These are phyloP conservation scores for Diploptera punctata DNA, from an alignment of 2,888 invertebrate species.

Conservation along the genomic window DNA sequence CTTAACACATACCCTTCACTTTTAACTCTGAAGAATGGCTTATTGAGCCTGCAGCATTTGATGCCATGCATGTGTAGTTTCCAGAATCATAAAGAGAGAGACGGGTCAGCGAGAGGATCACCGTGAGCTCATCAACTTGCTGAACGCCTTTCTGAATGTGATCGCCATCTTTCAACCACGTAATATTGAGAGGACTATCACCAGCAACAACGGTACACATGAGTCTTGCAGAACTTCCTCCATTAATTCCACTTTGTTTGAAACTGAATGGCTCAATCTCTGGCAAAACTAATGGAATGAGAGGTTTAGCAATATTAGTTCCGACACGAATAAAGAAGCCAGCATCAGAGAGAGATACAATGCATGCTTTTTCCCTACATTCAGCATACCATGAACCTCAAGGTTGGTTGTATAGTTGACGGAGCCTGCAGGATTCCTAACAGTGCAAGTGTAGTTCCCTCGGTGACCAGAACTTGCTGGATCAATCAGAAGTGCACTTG, in stretches of 20 bases:
- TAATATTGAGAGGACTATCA: slow-evolving; percentile 50
- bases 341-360: neutral
- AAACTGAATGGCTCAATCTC: slow-evolving; percentile 62
- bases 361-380: neutral
- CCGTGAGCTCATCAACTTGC: slow-evolving; percentile 56
- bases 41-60: slow-evolving; percentile 63
- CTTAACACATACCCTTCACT: slow-evolving; percentile 55
- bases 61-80: slow-evolving; percentile 64
- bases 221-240: slow-evolving; percentile 59
- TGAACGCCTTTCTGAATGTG: slow-evolving; percentile 47
- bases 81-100: slow-evolving; percentile 57
- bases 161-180: slow-evolving; percentile 59
- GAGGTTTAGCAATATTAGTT: neutral
- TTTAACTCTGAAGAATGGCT: slow-evolving; percentile 60
- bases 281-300: slow-evolving; percentile 55
- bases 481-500: slow-evolving; percentile 58
- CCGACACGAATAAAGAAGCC: neutral
- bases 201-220: slow-evolving; percentile 53
- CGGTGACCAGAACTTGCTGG: slow-evolving; percentile 48
- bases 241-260: slow-evolving; percentile 59
- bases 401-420: slow-evolving; percentile 49
- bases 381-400: slow-evolving; percentile 39
- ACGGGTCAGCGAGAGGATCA: slow-evolving; percentile 57
- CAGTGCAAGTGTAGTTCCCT: slow-evolving; percentile 55
- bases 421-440: slow-evolving; percentile 51